phyloP scores from a whole-genome alignment of 2,113 vertebrate genomes.

The Eptatretus burgeri region DNA sequence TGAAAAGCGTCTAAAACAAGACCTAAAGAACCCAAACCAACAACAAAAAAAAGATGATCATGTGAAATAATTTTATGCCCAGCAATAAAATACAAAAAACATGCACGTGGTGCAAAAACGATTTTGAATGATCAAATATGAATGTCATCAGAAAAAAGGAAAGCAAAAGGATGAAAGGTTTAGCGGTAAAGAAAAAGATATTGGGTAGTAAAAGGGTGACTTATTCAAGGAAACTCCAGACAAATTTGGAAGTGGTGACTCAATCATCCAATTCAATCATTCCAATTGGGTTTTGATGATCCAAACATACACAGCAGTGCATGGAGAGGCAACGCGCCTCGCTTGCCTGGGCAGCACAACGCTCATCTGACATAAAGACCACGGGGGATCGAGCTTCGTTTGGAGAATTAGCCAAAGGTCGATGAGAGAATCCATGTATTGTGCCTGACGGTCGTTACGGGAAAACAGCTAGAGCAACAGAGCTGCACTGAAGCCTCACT shows the following conservation, averaged over 20 bases:
- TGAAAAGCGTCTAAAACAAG: constrained; percentile 99
- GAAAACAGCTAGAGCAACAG: neutral
- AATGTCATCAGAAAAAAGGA: constrained; percentile 27
- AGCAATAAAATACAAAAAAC: neutral
- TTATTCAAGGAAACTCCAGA: constrained; percentile 8
- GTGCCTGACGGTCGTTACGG: constrained; percentile 4
- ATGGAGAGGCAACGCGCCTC: neutral
- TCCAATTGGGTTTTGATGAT: too few species aligned
- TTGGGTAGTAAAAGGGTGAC: constrained; percentile 13
- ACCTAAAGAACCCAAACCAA: constrained; percentile 85
- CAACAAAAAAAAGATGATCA: constrained; percentile 19
- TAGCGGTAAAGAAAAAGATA: constrained; percentile 13
- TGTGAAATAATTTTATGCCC: neutral
- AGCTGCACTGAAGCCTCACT: constrained; percentile 20
- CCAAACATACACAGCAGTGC: neutral
- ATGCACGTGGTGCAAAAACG: neutral
- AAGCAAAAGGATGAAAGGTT: constrained; percentile 13
- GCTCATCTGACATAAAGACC: neutral
- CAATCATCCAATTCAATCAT: neutral
- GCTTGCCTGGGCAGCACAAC: neutral
- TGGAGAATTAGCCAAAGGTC: neutral
- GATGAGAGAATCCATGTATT: neutral
- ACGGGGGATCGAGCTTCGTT: neutral
- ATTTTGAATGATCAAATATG: constrained; percentile 15
- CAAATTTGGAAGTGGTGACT: neutral